These are phyloP conservation scores for Miniopterus natalensis DNA, from an alignment of 2,113 vertebrate genomes.

Conservation along the genomic window DNA sequence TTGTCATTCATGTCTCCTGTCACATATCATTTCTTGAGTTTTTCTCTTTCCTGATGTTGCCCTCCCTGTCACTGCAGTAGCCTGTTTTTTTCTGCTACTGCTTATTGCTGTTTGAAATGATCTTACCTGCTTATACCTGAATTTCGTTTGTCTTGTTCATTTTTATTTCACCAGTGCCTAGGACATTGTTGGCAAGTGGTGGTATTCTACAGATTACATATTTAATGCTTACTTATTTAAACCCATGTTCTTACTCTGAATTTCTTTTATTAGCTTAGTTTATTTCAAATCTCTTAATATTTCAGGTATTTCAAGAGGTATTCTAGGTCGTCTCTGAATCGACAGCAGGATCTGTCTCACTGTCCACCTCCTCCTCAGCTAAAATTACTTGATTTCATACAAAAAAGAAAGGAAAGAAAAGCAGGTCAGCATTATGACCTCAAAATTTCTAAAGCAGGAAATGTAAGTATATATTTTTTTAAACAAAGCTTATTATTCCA, in stretches of 20 bases:
- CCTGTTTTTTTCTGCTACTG: not conserved
- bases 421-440: conserved; percentile 95
- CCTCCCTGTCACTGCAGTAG: not conserved
- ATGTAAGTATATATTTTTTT: conserved; percentile 88
- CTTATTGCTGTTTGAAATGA: not conserved
- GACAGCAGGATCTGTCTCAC: conserved; percentile 96
- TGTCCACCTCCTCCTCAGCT: conserved; percentile 95
- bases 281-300: conserved; percentile 58
- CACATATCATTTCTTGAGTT: not conserved
- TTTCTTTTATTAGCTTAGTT: conserved; percentile 22
- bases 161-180: conserved; percentile 34
- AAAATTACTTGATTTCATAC: conserved; percentile 96
- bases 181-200: not conserved
- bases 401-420: conserved; percentile 97
- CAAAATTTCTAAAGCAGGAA: conserved; percentile 99
- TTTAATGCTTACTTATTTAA: not conserved
- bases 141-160: not conserved
- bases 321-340: conserved; percentile 95
- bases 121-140: not conserved
- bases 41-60: not conserved
- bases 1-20: not conserved
- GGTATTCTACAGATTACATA: not conserved
- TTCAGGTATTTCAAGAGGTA: conserved; percentile 96
- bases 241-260: not conserved
- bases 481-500: not conserved